Evolutionary conservation across 2,797 vertebrate genomes (phyloP).

Genomic region (Meda fulgida): DNA sequence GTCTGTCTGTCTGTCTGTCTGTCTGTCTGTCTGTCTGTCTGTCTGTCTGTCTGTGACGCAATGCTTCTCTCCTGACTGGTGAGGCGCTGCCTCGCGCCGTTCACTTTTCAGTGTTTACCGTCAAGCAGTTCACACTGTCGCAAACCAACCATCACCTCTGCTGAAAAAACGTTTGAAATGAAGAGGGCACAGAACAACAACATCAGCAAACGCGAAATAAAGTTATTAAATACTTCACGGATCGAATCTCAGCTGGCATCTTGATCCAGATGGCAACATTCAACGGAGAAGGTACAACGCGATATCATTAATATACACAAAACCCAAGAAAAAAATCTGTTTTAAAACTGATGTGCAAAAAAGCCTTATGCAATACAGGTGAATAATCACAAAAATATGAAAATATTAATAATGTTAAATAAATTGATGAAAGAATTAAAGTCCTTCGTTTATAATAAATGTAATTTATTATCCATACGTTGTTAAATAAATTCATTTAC

Average conservation of each 20-base stretch:
- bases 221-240: background rate
- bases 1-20: background rate
- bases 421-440: background rate
- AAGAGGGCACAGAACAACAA: background rate
- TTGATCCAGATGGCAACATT: conserved; percentile 75
- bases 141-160: conserved; percentile 9
- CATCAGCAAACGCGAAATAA: background rate
- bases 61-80: background rate
- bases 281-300: conserved; percentile 72
- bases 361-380: background rate
- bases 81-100: conserved; percentile 16
- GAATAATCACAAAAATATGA: background rate
- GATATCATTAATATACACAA: background rate
- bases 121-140: conserved; percentile 13
- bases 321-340: background rate
- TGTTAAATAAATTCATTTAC: background rate
- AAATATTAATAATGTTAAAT: background rate
- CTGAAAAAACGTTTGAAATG: background rate
- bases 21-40: background rate
- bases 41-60: background rate
- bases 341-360: background rate
- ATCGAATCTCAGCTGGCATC: conserved; percentile 46
- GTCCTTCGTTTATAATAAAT: too few relatives aligned
- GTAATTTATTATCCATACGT: background rate
- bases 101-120: background rate